A percentile compares a stretch with the other conserved stretches of the same genome.
Evolutionary conservation across 2,797 vertebrate genomes (phyloP).

Genomic region (Amblyraja radiata): DNA sequence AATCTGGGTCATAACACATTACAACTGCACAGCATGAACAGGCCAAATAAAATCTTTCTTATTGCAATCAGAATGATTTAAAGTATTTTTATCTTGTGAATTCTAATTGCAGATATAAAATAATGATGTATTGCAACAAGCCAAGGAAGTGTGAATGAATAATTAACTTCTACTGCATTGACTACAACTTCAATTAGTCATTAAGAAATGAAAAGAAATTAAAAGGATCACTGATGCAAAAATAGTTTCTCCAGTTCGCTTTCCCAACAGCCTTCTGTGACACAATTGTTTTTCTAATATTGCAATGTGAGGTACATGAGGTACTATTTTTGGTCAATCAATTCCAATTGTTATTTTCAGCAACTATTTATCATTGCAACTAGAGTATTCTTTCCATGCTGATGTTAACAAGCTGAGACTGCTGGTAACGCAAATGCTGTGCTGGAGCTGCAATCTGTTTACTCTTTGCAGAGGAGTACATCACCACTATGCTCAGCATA

Average conservation of each 20-base stretch:
- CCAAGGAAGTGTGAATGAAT: slow-evolving; percentile 33
- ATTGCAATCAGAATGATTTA: not conserved
- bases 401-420: not conserved
- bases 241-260: not conserved
- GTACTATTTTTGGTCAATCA: not conserved
- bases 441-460: not conserved
- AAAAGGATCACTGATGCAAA: not conserved
- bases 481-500: not conserved
- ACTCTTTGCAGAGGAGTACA: not conserved
- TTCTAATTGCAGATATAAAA: slow-evolving; percentile 7
- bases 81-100: not conserved
- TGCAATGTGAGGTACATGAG: not conserved
- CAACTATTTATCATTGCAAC: not conserved
- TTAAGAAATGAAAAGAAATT: slow-evolving; percentile 28
- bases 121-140: slow-evolving; percentile 6
- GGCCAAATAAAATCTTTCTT: not conserved
- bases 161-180: slow-evolving; percentile 13
- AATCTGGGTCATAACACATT: not conserved
- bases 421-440: not conserved
- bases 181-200: slow-evolving; percentile 25
- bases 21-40: not conserved
- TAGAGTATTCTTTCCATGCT: not conserved
- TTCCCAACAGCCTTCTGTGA: not conserved
- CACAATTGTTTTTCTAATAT: not conserved
- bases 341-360: not conserved